phyloP scores from a whole-genome alignment of 2,888 invertebrate species.

The Eupithecia vulgata region DNA sequence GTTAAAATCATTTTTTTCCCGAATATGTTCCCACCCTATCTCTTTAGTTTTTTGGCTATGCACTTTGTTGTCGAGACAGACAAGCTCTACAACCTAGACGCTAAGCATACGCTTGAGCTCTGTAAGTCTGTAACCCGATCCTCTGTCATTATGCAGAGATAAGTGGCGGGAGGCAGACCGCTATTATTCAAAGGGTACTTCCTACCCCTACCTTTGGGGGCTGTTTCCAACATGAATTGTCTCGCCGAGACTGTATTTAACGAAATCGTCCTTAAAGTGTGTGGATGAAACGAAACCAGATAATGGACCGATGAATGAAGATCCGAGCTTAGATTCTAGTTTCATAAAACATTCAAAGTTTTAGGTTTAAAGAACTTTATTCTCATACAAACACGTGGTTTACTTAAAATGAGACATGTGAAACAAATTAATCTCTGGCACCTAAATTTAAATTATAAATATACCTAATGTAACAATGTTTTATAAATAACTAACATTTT shows the following conservation, averaged over 20 bases:
- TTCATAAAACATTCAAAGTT: not conserved
- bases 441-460: too few species aligned
- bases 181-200: conserved; percentile 63
- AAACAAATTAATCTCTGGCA: too few species aligned
- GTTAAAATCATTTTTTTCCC: too few species aligned
- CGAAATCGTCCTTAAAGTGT: conserved; percentile 45
- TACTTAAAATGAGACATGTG: too few species aligned
- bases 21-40: not conserved
- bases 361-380: too few species aligned
- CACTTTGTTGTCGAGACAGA: not conserved
- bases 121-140: conserved; percentile 58
- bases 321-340: not conserved
- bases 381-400: too few species aligned
- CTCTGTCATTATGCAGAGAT: conserved; percentile 68
- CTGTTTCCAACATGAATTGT: conserved; percentile 53
- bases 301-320: not conserved
- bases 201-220: conserved; percentile 43
- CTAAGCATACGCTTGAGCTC: conserved; percentile 51
- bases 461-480: too few species aligned
- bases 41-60: not conserved
- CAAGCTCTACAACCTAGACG: conserved; percentile 27
- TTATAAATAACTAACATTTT: too few species aligned
- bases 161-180: conserved; percentile 64
- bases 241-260: conserved; percentile 49
- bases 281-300: conserved; percentile 39